Percentiles rank a stretch among this genome's conserved stretches.
phyloP scores from a whole-genome alignment of 2,888 invertebrate species.

The Cataglyphis cursor region DNA sequence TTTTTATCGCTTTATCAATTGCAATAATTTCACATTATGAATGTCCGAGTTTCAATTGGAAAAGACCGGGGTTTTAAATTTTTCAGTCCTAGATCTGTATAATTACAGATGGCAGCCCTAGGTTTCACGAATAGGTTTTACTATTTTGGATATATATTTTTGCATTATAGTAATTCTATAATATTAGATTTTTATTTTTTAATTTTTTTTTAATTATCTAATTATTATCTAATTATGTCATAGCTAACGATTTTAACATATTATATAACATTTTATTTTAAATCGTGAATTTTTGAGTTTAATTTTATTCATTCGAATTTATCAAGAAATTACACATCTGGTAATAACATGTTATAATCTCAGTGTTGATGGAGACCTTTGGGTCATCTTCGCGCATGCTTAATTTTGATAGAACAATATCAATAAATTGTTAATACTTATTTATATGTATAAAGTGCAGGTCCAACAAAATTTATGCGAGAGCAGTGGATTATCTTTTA shows the following conservation, averaged over 20 bases:
- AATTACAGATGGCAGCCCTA: neutral
- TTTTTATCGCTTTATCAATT: too few relatives aligned
- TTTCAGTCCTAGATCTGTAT: too few relatives aligned
- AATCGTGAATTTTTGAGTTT: neutral
- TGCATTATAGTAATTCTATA: neutral
- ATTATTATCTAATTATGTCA: neutral
- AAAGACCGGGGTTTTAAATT: too few relatives aligned
- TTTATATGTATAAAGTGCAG: neutral
- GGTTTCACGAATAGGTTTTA: neutral
- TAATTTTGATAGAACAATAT: constrained; percentile 15
- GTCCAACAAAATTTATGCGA: neutral
- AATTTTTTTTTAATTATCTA: neutral
- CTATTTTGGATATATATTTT: neutral
- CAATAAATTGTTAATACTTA: constrained; percentile 13
- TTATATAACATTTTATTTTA: neutral
- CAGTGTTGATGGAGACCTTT: neutral
- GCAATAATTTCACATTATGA: too few relatives aligned
- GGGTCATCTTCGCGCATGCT: neutral
- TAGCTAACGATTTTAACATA: neutral
- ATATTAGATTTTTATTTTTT: neutral
- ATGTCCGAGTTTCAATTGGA: too few relatives aligned
- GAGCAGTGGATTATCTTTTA: neutral
- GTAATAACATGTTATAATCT: neutral
- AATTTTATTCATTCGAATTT: neutral
- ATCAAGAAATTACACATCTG: neutral